phyloP scores from a whole-genome alignment of 2,797 vertebrate genomes.

The Hipposideros larvatus region DNA sequence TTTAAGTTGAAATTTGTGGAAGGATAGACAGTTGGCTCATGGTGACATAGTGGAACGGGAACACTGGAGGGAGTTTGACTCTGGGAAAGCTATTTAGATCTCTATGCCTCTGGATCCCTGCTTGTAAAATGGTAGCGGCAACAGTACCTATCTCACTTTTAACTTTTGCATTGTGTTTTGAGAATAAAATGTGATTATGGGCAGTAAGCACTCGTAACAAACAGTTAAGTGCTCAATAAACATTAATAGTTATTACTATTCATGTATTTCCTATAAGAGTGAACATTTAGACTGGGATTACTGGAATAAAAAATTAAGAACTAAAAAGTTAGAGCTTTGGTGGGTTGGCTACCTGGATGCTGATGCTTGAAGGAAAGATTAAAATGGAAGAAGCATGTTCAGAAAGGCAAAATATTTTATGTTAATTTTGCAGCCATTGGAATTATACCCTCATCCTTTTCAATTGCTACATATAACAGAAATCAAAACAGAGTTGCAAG shows the following conservation, averaged over 20 bases:
- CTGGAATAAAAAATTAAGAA: not conserved
- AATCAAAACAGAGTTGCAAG: not conserved
- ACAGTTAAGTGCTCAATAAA: not conserved
- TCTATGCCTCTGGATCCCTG: not conserved
- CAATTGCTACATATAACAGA: not conserved
- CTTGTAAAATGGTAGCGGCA: not conserved
- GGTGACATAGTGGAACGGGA: not conserved
- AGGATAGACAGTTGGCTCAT: not conserved
- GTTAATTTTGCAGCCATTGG: not conserved
- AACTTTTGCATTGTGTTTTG: not conserved
- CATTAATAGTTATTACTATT: not conserved
- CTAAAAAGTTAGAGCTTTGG: not conserved
- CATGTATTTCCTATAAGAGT: not conserved
- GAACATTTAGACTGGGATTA: not conserved
- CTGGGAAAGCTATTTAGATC: not conserved
- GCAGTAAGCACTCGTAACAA: not conserved
- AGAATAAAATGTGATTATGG: not conserved
- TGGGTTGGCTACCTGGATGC: not conserved
- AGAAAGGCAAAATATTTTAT: not conserved
- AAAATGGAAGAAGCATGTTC: not conserved
- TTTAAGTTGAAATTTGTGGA: not conserved
- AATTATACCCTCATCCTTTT: not conserved
- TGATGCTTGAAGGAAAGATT: not conserved
- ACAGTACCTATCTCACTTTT: not conserved
- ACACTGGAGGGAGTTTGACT: not conserved